Evolutionary conservation across 92 coral and sea anemone genomes (phyloP).

Genomic region (Epizoanthus stellaris): DNA sequence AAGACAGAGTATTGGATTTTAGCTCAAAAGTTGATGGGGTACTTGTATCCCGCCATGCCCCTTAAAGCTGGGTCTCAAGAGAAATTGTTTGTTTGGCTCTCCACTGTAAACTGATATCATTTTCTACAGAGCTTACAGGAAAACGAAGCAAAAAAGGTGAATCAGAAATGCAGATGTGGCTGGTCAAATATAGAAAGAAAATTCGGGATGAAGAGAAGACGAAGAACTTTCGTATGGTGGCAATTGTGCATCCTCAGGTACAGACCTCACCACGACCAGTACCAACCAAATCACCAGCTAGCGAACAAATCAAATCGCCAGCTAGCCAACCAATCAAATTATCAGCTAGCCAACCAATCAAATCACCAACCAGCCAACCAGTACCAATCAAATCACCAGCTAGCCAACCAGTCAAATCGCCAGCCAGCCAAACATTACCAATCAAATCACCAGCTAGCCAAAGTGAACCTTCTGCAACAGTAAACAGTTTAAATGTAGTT

Average conservation of each 20-base stretch:
- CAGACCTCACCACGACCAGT: slow-evolving; percentile 7
- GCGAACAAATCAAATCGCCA: background rate
- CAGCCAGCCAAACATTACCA: background rate
- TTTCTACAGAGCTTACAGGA: slow-evolving; percentile 1
- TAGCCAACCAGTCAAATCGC: background rate
- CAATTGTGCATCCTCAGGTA: slow-evolving; percentile 26
- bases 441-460: too few species aligned
- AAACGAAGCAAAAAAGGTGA: slow-evolving; percentile 33
- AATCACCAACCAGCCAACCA: background rate
- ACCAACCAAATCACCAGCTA: background rate
- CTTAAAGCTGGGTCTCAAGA: background rate
- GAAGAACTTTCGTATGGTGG: slow-evolving; percentile 20
- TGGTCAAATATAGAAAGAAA: slow-evolving; percentile 45
- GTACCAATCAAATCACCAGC: background rate
- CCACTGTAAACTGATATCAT: background rate
- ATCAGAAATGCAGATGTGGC: slow-evolving; percentile 54
- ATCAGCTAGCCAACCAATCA: too few species aligned
- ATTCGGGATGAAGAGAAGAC: slow-evolving; percentile 33
- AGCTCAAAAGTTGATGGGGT: too few species aligned
- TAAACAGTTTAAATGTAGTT: background rate
- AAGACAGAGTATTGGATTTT: too few species aligned
- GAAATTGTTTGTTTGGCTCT: background rate
- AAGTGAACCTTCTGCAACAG: background rate
- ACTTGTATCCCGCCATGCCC: too few species aligned
- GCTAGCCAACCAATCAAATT: background rate